Conservation (phyloP, 1,140 invertebrate genomes). For the Mycetomoellerius zeteki region DNA sequence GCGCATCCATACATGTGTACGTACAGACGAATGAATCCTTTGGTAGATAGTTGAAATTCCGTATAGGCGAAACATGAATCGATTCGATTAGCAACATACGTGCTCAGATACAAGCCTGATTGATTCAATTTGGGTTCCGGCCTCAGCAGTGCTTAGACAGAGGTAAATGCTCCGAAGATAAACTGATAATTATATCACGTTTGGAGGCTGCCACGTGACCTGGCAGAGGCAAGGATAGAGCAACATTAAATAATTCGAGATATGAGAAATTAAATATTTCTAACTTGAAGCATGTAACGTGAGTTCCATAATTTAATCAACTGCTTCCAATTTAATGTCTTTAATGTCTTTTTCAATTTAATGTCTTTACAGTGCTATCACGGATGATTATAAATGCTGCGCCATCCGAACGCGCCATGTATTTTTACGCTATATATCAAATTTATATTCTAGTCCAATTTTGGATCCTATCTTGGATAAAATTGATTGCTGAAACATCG, state of each 20-base stretch:
- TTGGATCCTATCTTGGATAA: not conserved
- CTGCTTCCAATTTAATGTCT: constrained; percentile 6
- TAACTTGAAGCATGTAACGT: constrained; percentile 2
- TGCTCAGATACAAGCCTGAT: constrained; percentile 71
- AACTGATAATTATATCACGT: constrained; percentile 67
- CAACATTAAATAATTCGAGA: not conserved
- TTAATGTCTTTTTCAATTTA: constrained; percentile 10
- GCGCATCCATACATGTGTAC: not conserved
- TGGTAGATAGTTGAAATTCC: constrained; percentile 72
- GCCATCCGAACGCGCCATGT: not conserved
- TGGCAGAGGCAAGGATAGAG: constrained; percentile 31
- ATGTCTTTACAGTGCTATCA: not conserved
- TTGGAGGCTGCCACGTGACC: constrained; percentile 20
- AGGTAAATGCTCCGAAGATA: constrained; percentile 33
- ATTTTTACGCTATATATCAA: not conserved
- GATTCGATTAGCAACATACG: constrained; percentile 79
- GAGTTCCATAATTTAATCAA: not conserved
- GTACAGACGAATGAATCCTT: constrained; percentile 40
- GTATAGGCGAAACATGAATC: constrained; percentile 76
- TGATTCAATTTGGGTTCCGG: constrained; percentile 62
- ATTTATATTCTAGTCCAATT: not conserved
- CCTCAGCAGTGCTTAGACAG: constrained; percentile 6
- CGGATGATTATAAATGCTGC: constrained; percentile 7
- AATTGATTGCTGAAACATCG: not conserved
- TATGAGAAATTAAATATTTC: constrained; percentile 42